Percentiles rank a stretch among this genome's conserved stretches.
Conservation (phyloP, 2,797 vertebrate species). For the Scarus forsteni region DNA sequence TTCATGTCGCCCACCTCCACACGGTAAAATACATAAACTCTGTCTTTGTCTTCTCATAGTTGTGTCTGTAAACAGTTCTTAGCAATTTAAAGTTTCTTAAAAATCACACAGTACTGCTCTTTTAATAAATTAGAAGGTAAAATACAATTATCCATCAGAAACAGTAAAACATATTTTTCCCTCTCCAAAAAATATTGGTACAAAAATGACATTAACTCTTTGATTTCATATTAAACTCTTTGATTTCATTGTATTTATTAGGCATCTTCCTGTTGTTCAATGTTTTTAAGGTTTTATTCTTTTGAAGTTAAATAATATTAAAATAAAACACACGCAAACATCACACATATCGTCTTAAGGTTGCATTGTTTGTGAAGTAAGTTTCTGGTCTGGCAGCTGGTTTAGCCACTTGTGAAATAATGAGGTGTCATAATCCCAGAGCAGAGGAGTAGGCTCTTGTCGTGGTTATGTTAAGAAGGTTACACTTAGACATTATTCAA, state of each 20-base stretch:
- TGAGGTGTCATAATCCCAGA: not conserved
- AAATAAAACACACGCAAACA: slow-evolving; percentile 66
- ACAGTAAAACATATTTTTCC: slow-evolving; percentile 50
- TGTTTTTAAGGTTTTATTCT: slow-evolving; percentile 39
- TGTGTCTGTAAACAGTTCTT: slow-evolving; percentile 71
- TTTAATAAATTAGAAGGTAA: slow-evolving; percentile 82
- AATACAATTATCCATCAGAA: slow-evolving; percentile 71
- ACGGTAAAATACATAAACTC: slow-evolving; percentile 65
- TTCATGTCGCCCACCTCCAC: slow-evolving; percentile 47
- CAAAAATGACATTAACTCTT: slow-evolving; percentile 62
- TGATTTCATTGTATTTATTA: slow-evolving; percentile 45
- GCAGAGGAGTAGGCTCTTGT: slow-evolving; percentile 7
- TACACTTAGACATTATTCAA: slow-evolving; percentile 1
- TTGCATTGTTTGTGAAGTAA: slow-evolving; percentile 70
- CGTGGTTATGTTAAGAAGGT: slow-evolving; percentile 1
- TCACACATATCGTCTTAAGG: slow-evolving; percentile 45
- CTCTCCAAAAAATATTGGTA: slow-evolving; percentile 57
- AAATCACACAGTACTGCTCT: slow-evolving; percentile 59
- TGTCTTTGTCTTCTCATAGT: slow-evolving; percentile 49
- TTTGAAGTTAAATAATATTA: slow-evolving; percentile 74
- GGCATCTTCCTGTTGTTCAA: slow-evolving; percentile 45
- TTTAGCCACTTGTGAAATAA: slow-evolving; percentile 24
- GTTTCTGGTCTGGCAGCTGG: slow-evolving; percentile 76
- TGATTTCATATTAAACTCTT: slow-evolving; percentile 30
- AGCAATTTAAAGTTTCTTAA: slow-evolving; percentile 54